Evolutionary conservation across 2,888 invertebrate species (phyloP), one percentile per base, ranked within the genome.

Genomic region (Drosophila tanythrix): DNA sequence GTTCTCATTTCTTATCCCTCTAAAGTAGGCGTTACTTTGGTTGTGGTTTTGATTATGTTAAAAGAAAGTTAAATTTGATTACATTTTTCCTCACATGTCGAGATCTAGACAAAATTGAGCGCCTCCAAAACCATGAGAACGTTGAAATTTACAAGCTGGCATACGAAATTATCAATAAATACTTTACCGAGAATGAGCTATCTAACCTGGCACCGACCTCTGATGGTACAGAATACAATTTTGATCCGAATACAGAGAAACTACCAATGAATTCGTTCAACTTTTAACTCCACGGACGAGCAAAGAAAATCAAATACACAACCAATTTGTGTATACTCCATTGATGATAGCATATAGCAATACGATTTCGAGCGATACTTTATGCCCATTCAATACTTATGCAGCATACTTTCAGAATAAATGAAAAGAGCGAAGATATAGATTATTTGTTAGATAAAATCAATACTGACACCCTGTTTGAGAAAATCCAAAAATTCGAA

Each of bases 71-170:
- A 10, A 4, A 40, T 10, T n/a, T 11, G 2, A 21, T n/a, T n/a
- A 21, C 2, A 21, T 33, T 33, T 33, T 33, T 10, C 21, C 21
- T 21, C 96, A 18, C 94, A 94, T 83, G 95, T 96, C 29, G 98
- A 98, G 99, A 99, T 76, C 95, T 99, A 89, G 99, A 99, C 94
- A 99, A 98, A 94, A 99, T 99, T 88, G 99, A 99, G 93, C 95
- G 95, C 72, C 95, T 99, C 79, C 99, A 99, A 94, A 97, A 97
- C 93, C 99, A 99, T 93, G 98, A 99, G 94, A 99, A 99, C 94
- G 97, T 98, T 88, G 99, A 99, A 84, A 99, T 99, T 88, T 99
- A 99, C 94, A 99, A 98, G 94, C 94, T 99, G 94, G 99, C 99
- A 63, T 99, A 98, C 93, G 98, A 99, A 93, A 99, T 99, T 92